Evolutionary conservation across 92 coral and sea anemone species (phyloP), one percentile per base, ranked within the genome.

Genomic region (Siderastrea siderea): DNA sequence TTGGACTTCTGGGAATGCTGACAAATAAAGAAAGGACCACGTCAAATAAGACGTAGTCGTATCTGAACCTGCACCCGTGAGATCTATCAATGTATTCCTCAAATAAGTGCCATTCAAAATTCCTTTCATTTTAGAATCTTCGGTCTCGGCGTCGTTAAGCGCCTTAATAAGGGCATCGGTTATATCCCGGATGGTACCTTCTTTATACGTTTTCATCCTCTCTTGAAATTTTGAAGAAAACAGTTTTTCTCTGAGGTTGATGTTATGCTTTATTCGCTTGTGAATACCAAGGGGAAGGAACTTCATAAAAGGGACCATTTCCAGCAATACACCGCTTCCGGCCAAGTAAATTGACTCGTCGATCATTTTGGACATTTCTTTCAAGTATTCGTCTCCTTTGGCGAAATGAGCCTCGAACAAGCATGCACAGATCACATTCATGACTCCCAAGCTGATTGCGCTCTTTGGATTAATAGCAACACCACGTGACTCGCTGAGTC

Each of bases 131-230:
- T 81, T 86, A 4, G 65, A 68, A 48, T 92, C 88, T 47, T 92
- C 95, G 7, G 51, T 74, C 48, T 88, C 79, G 5, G 84, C 80
- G 12, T 89, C 93, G 5, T 77, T 54, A 17, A 68, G 74, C 1
- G 93, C 93, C 17, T 89, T 92, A 11, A 92, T 74, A 19, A 89
- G 91, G 6, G 95, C 95, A 72, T 92, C 95, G 15, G 91, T 77
- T n/a, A 92, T 71, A 89, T 92, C 93, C 70, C 93, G 87, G 45
- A 90, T 90, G 70, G 54, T 48, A 13, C 70, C 66, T 13, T 74
- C 67, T 53, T 89, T 45, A 68, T 79, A 92, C 0, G 88, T 92
- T 6, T 84, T 47, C 49, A 89, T 81, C 64, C 90, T 93, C 19
- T 92, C 74, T 47, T 61, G 66, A 72, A 81, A 89, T 74, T 75